Percentiles rank a stretch among this genome's conserved stretches.
Evolutionary conservation across 1,140 invertebrate species (phyloP).

Genomic region (Drosophila pseudoananassae): DNA sequence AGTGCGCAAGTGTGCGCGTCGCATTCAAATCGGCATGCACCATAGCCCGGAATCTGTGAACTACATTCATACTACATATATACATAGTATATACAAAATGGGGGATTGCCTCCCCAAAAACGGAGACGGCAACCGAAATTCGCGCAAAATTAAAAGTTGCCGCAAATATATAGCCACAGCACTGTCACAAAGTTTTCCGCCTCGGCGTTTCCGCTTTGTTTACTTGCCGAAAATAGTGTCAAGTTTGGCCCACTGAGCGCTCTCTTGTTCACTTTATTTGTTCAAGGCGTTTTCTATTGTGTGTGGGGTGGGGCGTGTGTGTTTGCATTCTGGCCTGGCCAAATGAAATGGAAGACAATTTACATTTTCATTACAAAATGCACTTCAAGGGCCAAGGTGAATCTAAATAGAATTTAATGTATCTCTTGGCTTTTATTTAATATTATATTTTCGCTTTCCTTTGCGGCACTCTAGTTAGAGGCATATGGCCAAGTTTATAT

Average conservation of each 20-base stretch:
- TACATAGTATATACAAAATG: not conserved
- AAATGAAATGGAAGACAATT: constrained; percentile 56
- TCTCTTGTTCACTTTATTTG: constrained; percentile 42
- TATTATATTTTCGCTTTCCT: constrained; percentile 20
- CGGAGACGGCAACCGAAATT: constrained; percentile 31
- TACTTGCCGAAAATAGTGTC: constrained; percentile 58
- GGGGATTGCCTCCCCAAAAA: constrained; percentile 1
- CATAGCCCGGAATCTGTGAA: constrained; percentile 19
- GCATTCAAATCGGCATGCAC: constrained; percentile 44
- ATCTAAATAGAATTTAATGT: constrained; percentile 45
- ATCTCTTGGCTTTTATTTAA: constrained; percentile 1
- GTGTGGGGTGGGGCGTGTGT: not conserved
- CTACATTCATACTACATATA: constrained; percentile 1
- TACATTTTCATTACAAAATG: constrained; percentile 54
- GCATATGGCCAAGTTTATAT: constrained; percentile 21
- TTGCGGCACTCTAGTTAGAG: constrained; percentile 2
- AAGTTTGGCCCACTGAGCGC: constrained; percentile 54
- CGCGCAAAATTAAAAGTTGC: constrained; percentile 67
- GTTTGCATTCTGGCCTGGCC: constrained; percentile 7
- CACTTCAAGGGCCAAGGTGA: constrained; percentile 50
- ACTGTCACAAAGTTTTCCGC: constrained; percentile 67
- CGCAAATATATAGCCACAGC: constrained; percentile 39
- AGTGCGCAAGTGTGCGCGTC: constrained; percentile 47
- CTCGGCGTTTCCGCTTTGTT: constrained; percentile 48
- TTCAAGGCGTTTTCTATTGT: constrained; percentile 25